A percentile compares a stretch with the other conserved stretches of the same genome.
Conservation (phyloP, 2,797 vertebrate species). For the Anas bernieri region DNA sequence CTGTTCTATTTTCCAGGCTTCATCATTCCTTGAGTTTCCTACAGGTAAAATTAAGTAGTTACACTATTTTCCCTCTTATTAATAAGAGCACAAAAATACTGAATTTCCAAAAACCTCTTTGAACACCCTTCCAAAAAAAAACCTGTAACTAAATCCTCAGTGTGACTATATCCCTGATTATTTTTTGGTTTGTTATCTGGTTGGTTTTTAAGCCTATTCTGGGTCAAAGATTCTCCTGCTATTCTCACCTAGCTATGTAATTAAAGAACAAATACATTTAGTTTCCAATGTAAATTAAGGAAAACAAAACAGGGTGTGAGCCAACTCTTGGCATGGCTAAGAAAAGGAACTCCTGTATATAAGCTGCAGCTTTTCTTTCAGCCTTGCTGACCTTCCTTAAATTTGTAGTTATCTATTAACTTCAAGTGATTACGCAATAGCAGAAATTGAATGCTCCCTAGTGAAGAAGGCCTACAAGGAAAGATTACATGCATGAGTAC, state of each 20-base stretch:
- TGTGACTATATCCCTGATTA: neutral
- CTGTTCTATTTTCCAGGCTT: neutral
- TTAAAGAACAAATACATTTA: neutral
- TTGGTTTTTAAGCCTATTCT: neutral
- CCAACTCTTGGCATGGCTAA: neutral
- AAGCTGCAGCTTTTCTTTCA: neutral
- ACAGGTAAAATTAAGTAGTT: neutral
- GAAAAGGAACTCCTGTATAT: neutral
- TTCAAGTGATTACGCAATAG: neutral
- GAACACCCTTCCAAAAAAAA: neutral
- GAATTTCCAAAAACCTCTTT: neutral
- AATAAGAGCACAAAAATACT: neutral
- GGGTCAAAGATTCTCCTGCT: neutral
- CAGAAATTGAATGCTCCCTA: neutral
- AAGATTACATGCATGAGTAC: accelerated
- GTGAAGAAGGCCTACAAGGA: neutral
- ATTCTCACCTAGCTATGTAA: neutral
- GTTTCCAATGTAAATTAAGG: neutral
- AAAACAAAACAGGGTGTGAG: neutral
- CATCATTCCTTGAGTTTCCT: neutral
- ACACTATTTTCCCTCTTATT: neutral
- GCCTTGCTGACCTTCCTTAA: neutral
- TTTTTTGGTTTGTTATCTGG: too few relatives aligned
- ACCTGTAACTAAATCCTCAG: neutral
- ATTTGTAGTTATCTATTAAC: neutral